Percentiles rank a stretch among this genome's conserved stretches.
Conservation (phyloP, 1,140 invertebrate genomes). For the Tachypleus tridentatus region DNA sequence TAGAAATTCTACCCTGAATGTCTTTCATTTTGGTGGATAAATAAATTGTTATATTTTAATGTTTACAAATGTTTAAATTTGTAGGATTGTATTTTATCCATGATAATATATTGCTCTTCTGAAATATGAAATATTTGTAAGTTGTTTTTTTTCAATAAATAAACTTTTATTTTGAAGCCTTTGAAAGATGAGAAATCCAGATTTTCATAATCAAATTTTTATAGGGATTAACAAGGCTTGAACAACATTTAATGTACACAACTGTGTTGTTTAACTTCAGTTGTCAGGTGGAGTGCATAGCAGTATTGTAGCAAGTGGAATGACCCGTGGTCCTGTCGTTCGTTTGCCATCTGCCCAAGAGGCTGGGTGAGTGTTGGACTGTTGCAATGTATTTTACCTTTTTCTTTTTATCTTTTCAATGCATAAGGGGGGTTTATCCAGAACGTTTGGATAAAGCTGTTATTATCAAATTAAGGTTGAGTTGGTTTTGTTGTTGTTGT, state of each 20-base stretch:
- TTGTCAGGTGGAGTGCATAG: slow-evolving; percentile 54
- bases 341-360: slow-evolving; percentile 63
- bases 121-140: neutral
- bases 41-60: no score
- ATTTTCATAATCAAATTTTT: slow-evolving; percentile 2
- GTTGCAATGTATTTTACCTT: slow-evolving; percentile 19
- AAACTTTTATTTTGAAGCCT: neutral
- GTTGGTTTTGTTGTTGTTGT: neutral
- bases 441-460: neutral
- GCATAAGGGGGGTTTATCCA: neutral
- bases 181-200: neutral
- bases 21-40: no score
- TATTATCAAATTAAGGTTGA: neutral
- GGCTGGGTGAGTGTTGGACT: slow-evolving; percentile 44
- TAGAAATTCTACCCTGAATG: no score
- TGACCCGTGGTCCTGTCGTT: slow-evolving; percentile 93
- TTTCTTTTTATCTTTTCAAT: neutral
- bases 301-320: slow-evolving; percentile 77
- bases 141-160: neutral
- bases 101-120: neutral
- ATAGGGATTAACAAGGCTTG: neutral
- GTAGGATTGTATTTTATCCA: no score
- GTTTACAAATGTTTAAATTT: no score
- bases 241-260: neutral
- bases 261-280: slow-evolving; percentile 6